Evolutionary conservation across 1,140 invertebrate genomes (phyloP).

Genomic region (Apis laboriosa): DNA sequence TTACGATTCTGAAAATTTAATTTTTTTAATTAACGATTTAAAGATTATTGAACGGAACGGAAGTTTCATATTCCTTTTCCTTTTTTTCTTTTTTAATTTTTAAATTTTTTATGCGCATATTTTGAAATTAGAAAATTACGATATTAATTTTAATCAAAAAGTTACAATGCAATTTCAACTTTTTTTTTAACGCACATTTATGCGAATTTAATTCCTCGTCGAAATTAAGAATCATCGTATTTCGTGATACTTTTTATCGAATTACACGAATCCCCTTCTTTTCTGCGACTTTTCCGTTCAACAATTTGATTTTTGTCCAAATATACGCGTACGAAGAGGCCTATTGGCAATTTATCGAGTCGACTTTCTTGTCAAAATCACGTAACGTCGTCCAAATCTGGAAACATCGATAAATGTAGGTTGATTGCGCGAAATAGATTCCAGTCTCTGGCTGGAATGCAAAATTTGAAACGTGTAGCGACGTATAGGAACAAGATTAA

Average conservation of each 20-base stretch:
- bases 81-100: no score
- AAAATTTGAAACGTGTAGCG: not conserved
- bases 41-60: no score
- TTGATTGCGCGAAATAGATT: constrained; percentile 15
- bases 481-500: not conserved
- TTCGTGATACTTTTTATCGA: not conserved
- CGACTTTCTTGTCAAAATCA: not conserved
- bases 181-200: not conserved
- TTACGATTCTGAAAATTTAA: no score
- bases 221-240: not conserved
- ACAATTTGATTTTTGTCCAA: not conserved
- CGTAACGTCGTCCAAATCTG: not conserved
- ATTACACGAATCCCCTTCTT: not conserved
- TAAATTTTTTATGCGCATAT: no score
- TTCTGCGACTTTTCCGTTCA: no score
- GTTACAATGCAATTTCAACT: not conserved
- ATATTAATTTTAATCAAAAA: no score
- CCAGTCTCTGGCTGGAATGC: not conserved
- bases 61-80: no score
- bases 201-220: not conserved
- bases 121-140: not conserved
- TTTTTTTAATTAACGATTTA: no score
- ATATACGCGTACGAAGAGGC: no score
- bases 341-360: no score
- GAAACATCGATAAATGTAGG: not conserved